Conservation (phyloP, 2,113 vertebrate genomes). For the Dromiciops gliroides region DNA sequence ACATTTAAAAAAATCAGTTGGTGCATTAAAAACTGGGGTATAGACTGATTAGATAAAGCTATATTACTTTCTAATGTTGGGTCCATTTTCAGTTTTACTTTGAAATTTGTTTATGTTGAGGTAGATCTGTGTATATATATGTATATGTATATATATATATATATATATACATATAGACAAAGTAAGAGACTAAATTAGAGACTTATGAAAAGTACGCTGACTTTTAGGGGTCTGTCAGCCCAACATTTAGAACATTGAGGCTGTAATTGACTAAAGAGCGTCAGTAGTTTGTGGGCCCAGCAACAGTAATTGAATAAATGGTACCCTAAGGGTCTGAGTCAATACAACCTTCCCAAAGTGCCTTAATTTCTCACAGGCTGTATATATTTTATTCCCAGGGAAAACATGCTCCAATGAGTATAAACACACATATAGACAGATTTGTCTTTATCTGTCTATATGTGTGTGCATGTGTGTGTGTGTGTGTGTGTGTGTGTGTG, state of each 20-base stretch:
- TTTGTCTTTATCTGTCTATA: background rate
- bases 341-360: background rate
- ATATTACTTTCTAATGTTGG: background rate
- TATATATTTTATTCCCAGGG: background rate
- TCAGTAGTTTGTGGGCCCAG: fast-evolving
- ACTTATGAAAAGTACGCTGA: fast-evolving
- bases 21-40: fast-evolving
- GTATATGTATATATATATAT: background rate
- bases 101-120: background rate
- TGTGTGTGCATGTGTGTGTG: background rate
- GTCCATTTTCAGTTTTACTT: fast-evolving
- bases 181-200: background rate
- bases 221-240: fast-evolving
- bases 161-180: background rate
- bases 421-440: background rate
- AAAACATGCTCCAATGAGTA: fast-evolving
- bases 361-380: background rate
- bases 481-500: no score
- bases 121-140: background rate
- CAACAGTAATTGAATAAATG: background rate
- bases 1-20: fast-evolving
- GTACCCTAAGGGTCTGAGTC: background rate
- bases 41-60: background rate
- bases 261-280: fast-evolving
- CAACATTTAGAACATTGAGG: fast-evolving